Evolutionary conservation across 2,113 vertebrate species (phyloP).

Genomic region (Burhinus bistriatus): DNA sequence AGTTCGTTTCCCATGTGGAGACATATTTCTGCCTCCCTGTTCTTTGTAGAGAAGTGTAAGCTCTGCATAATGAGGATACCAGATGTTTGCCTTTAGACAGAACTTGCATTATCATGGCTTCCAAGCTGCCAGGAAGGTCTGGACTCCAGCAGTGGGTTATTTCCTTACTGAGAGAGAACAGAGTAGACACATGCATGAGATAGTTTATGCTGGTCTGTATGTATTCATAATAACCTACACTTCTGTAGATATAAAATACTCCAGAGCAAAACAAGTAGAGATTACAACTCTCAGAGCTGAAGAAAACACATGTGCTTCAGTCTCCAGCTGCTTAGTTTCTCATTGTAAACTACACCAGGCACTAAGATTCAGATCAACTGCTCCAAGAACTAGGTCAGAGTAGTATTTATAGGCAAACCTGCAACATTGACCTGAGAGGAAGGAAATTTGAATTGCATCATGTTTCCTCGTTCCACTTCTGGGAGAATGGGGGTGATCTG

Average conservation of each 20-base stretch:
- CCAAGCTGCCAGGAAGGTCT: constrained; percentile 40
- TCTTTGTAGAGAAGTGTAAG: neutral
- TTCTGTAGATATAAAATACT: constrained; percentile 8
- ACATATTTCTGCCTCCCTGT: constrained; percentile 6
- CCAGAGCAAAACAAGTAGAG: constrained; percentile 8
- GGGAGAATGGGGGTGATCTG: neutral
- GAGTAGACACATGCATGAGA: neutral
- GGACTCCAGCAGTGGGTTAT: constrained; percentile 60
- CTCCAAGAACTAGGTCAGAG: neutral
- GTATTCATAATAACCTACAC: neutral
- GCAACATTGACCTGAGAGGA: neutral
- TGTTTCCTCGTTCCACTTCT: neutral
- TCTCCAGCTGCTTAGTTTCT: neutral
- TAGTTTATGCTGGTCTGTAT: neutral
- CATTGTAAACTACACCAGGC: neutral
- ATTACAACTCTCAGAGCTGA: neutral
- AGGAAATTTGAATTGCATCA: neutral
- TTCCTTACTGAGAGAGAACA: constrained; percentile 5
- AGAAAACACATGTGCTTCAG: neutral
- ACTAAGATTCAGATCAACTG: neutral
- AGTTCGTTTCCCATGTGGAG: neutral
- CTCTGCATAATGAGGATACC: constrained; percentile 42
- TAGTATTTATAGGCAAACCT: neutral
- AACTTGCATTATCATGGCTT: constrained; percentile 31
- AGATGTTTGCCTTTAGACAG: constrained; percentile 61